Conservation (phyloP, 2,113 vertebrate genomes). For the Myiozetetes cayanensis region DNA sequence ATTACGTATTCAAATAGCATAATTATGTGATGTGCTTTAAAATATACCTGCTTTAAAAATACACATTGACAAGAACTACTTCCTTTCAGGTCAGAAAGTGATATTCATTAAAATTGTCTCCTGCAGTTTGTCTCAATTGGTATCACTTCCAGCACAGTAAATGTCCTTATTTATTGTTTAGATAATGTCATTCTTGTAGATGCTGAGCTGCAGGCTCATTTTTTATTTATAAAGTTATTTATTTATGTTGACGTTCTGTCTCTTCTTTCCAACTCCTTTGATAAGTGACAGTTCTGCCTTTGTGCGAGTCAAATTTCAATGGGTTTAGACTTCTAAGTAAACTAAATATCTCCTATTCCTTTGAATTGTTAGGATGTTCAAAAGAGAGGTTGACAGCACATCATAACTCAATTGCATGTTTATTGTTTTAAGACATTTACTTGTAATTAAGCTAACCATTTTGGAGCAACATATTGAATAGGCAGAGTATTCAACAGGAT, state of each 20-base stretch:
- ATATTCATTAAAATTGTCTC: conserved; percentile 15
- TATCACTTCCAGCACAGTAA: neutral
- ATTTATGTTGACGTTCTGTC: conserved; percentile 52
- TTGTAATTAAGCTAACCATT: conserved; percentile 23
- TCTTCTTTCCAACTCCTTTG: conserved; percentile 48
- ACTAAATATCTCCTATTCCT: neutral
- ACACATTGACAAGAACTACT: neutral
- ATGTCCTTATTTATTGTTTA: conserved; percentile 46
- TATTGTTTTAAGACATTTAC: conserved; percentile 5
- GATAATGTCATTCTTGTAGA: neutral
- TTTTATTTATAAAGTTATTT: conserved; percentile 67
- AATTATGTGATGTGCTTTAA: neutral
- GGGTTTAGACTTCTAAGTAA: conserved; percentile 25
- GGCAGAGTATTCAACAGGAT: neutral
- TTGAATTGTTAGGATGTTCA: neutral
- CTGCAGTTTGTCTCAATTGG: neutral
- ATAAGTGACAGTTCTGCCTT: conserved; percentile 20
- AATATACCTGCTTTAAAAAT: neutral
- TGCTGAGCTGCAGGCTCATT: conserved; percentile 30
- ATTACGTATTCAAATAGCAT: neutral
- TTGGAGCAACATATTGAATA: neutral
- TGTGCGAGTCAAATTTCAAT: neutral
- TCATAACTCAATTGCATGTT: neutral
- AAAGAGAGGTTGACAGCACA: neutral
- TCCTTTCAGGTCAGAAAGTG: conserved; percentile 1